Base-by-base conservation (phyloP, 1,140 invertebrate species). In the Pogonomyrmex californicus region DNA sequence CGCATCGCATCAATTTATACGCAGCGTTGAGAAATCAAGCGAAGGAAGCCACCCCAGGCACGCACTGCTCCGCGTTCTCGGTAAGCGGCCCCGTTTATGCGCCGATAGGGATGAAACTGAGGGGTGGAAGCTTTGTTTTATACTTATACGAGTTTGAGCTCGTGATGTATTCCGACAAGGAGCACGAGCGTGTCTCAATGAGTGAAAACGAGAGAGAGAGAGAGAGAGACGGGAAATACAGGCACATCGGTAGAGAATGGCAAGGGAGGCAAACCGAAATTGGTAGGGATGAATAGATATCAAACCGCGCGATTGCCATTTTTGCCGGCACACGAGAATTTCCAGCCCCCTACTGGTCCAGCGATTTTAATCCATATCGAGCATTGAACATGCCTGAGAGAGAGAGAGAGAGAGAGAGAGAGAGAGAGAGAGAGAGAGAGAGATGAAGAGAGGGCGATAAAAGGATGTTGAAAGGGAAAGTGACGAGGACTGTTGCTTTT, bases 291-390 rank as follows among this genome's bases (percentile, higher is more conserved):
- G 83, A 66, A 85, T 79, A 90, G 91, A 91, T 93, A 94, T 95
- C 92, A 93, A 94, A 93, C 91, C 93, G 91, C 93, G 91, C 94
- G 92, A 95, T 95, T 94, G 92, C 93, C 92, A 94, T 94, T 95
- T 95, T 94, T 94, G 94, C 38, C 36, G 56, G 33, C 76, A 49
- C 90, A 65, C 82, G 77, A 51, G 30, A 12, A 77, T 71, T 75
- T 87, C 85, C 85, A 51, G 63, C 38, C 60, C 70, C 51, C 86
- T 66, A n/a, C 54, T 10, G 51, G n/a, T 58, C 30, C 78, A n/a
- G 60, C 49, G 78, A 90, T 90, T 90, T 87, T 90, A 30, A 87
- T 87, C 68, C 85, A 47, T 82, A 76, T 87, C 51, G 65, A 58
- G 47, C 62, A 36, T 30, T 36, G 56, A 66, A 7, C 36, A 36